Evolutionary conservation across 2,888 invertebrate species (phyloP), one percentile per base, ranked within the genome.

Genomic region (Stramonita haemastoma): DNA sequence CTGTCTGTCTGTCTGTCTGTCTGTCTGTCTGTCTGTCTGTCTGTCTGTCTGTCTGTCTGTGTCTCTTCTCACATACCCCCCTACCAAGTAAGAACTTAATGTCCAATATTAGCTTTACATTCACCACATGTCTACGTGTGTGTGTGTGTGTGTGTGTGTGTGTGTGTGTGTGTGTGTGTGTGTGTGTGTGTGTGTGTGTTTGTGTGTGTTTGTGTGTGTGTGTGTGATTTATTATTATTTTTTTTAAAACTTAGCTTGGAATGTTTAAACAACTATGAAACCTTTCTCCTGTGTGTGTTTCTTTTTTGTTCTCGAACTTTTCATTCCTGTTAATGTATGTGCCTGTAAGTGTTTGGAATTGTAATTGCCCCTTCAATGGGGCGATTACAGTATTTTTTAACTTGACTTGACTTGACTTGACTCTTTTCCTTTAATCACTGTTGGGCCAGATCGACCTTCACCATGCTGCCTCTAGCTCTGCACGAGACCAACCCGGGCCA

Each of bases 401-500:
- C 46, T 46, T 46, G 46, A 46, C 46, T 17, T n/a, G 15, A 29
- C 17, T n/a, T 17, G 17, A n/a, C 79, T 26, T 79, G 79, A 81
- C 79, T 34, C 46, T 46, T 46, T 8, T 8, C 46, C 4, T 46
- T n/a, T n/a, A 6, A 56, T 85, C 46, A 57, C n/a, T 73, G 73
- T 73, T 2, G 4, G n/a, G 8, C 6, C 92, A 96, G 96, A 60
- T 95, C 96, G 8, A 95, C 93, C 29, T 96, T 96, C 92, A 95
- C 95, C 60, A 95, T 96, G 94, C 93, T 94, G 91, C 94, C 95
- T 6, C 89, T 96, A 66, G 93, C 95, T n/a, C 92, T 96, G 13
- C 96, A 96, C 91, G 96, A 96, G 91, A 94, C 95, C 0, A 92
- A 95, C 88, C 96, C 96, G 0, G 96, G 96, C 5, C 96, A 96